These are phyloP conservation scores for Medauroidea extradentata DNA, from an alignment of 1,140 invertebrate species.

Conservation along the genomic window DNA sequence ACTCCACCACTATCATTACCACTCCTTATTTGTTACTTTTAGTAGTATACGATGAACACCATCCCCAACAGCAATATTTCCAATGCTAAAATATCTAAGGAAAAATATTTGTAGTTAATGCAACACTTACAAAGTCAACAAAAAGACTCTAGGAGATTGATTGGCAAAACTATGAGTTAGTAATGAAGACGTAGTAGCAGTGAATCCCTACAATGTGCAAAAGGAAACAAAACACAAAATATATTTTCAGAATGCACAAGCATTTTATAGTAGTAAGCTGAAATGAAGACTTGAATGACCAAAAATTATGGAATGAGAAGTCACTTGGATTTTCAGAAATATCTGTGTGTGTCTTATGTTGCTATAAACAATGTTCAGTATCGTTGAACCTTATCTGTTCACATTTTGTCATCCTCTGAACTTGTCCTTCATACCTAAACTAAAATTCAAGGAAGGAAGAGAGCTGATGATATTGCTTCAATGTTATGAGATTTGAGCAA, in stretches of 20 bases:
- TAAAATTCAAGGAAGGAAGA: constrained; percentile 1
- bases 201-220: background rate
- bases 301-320: constrained; percentile 9
- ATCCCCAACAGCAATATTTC: no score
- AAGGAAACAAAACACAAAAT: constrained; percentile 5
- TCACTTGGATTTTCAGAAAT: constrained; percentile 20
- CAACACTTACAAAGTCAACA: constrained; percentile 10
- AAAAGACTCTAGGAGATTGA: constrained; percentile 1
- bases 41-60: no score
- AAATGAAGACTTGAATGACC: background rate
- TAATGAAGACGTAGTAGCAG: no score
- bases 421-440: constrained; percentile 20
- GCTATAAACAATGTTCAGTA: constrained; percentile 24
- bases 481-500: background rate
- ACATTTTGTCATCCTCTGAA: constrained; percentile 12
- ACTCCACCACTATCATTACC: no score
- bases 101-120: constrained; percentile 18
- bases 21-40: no score
- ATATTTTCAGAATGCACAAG: constrained; percentile 11
- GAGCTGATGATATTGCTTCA: background rate
- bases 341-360: constrained; percentile 14
- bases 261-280: constrained; percentile 16
- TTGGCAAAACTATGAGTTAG: background rate
- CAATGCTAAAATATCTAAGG: constrained; percentile 5
- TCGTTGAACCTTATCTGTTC: constrained; percentile 16